Evolutionary conservation across 2,797 vertebrate species (phyloP).

Genomic region (Gobio occitaniae): DNA sequence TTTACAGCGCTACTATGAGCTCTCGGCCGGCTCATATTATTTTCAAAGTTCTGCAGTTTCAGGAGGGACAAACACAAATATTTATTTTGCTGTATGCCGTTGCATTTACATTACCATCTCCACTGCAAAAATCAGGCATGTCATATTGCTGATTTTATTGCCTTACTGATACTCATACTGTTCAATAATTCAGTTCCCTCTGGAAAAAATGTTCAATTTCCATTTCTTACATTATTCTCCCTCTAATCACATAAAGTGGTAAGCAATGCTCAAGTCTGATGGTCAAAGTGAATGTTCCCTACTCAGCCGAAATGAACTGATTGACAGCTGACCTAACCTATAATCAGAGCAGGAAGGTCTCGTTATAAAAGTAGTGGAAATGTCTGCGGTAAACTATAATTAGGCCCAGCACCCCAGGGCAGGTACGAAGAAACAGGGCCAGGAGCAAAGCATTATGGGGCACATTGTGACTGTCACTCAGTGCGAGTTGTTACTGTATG

Average conservation of each 20-base stretch:
- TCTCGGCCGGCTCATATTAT: conserved; percentile 64
- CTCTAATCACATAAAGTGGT: not conserved
- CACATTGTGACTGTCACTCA: conserved; percentile 73
- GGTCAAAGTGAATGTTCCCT: conserved; percentile 20
- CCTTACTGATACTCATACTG: not conserved
- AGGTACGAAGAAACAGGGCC: conserved; percentile 72
- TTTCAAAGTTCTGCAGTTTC: conserved; percentile 73
- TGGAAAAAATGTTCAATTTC: not conserved
- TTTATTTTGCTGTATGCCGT: conserved; percentile 73
- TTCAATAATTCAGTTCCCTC: not conserved
- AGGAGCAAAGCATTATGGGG: conserved; percentile 40
- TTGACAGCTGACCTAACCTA: conserved; percentile 52
- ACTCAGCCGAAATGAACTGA: conserved; percentile 32
- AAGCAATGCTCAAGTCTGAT: not conserved
- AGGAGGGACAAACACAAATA: conserved; percentile 75
- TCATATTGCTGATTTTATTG: not conserved
- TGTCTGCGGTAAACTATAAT: conserved; percentile 47
- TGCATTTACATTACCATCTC: conserved; percentile 67
- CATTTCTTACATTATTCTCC: not conserved
- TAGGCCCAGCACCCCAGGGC: conserved; percentile 53
- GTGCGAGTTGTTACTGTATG: conserved; percentile 61
- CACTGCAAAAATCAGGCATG: conserved; percentile 31
- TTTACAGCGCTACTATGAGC: conserved; percentile 72
- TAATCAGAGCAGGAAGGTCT: conserved; percentile 48
- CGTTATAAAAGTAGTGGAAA: conserved; percentile 38